Percentiles rank a stretch among this genome's conserved stretches.
phyloP scores from a whole-genome alignment of 37 sponge, comb jelly and placozoan species.

The Geodia barretti region DNA sequence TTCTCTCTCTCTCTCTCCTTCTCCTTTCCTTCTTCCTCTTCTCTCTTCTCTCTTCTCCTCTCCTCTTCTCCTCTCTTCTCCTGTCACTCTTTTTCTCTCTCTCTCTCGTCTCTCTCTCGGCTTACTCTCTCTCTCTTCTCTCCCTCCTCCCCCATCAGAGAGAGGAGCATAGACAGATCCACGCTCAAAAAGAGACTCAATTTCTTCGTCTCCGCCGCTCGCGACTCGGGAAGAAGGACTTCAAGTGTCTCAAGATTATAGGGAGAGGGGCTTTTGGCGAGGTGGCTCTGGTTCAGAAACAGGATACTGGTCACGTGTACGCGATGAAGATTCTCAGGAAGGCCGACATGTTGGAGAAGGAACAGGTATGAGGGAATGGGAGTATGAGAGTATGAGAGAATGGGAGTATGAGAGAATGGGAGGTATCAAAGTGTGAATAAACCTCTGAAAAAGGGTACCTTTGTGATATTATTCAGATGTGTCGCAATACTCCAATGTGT shows the following conservation, averaged over 20 bases:
- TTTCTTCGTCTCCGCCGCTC: conserved; percentile 92
- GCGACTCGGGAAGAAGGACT: conserved; percentile 91
- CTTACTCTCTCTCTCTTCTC: no score
- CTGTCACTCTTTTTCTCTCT: not conserved
- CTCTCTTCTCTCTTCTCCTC: no score
- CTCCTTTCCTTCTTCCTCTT: no score
- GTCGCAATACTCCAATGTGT: no score
- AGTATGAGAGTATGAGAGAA: not conserved
- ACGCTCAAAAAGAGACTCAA: conserved; percentile 93
- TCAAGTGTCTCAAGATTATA: conserved; percentile 94
- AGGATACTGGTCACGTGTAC: conserved; percentile 98
- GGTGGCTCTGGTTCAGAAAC: conserved; percentile 96
- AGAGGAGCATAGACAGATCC: conserved; percentile 75
- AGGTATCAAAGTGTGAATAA: not conserved
- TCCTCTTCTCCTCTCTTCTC: no score
- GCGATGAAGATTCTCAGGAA: conserved; percentile 99
- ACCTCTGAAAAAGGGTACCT: no score
- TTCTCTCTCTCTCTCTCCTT: no score
- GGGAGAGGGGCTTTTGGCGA: conserved; percentile 99
- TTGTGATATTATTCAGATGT: no score
- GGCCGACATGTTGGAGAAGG: conserved; percentile 96
- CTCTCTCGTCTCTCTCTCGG: no score
- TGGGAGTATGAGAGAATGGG: not conserved
- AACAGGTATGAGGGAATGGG: conserved; percentile 62
- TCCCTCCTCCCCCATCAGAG: conserved; percentile 29